Percentiles rank a stretch among this genome's conserved stretches.
Evolutionary conservation across 1,140 invertebrate genomes (phyloP).

Genomic region (Oedothorax gibbosus): DNA sequence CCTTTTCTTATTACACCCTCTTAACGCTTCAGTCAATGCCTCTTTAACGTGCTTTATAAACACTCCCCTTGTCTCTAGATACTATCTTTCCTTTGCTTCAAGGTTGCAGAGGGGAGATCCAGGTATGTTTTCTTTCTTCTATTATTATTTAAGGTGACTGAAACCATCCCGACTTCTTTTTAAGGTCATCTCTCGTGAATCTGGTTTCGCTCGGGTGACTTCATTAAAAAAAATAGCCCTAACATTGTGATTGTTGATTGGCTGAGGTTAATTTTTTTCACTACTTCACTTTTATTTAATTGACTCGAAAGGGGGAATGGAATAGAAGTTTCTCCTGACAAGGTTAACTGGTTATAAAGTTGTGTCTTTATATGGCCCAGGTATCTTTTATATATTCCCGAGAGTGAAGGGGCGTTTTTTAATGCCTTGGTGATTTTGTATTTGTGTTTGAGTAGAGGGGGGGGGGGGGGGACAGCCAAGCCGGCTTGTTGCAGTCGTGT

Average conservation of each 20-base stretch:
- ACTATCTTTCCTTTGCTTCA: slow-evolving; percentile 33
- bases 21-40: no score
- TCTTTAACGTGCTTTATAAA: no score
- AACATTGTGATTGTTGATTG: slow-evolving; percentile 35
- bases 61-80: background rate
- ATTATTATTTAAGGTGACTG: slow-evolving; percentile 34
- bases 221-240: slow-evolving; percentile 1
- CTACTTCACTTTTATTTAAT: slow-evolving; percentile 5
- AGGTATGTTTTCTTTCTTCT: background rate
- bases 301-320: slow-evolving; percentile 20
- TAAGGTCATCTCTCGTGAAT: slow-evolving; percentile 45
- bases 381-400: no score
- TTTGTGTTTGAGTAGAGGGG: background rate
- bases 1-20: no score
- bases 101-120: slow-evolving; percentile 36
- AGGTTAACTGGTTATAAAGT: slow-evolving; percentile 40
- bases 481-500: no score
- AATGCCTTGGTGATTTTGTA: background rate
- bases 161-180: slow-evolving; percentile 34
- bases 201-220: slow-evolving; percentile 45
- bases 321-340: slow-evolving; percentile 23
- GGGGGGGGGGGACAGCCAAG: no score
- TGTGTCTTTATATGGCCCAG: no score
- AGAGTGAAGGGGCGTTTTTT: background rate
- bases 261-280: slow-evolving; percentile 9